These are phyloP conservation scores for Callosobruchus maculatus DNA, from an alignment of 2,888 invertebrate genomes.

Conservation along the genomic window DNA sequence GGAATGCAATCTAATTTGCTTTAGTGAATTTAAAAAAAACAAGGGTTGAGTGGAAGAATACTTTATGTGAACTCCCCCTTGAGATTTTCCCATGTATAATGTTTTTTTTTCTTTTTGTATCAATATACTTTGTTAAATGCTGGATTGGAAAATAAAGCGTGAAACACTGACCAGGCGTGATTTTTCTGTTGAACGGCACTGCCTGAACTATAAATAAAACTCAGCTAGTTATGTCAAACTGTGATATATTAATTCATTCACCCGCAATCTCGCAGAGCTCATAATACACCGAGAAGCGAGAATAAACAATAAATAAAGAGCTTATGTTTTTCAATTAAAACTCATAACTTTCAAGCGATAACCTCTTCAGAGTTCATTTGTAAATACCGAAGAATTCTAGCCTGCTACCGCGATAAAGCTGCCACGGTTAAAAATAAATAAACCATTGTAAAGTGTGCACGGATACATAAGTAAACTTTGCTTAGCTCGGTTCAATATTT, in stretches of 20 bases:
- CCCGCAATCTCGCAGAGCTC: background rate
- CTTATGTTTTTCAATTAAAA: background rate
- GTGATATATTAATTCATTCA: background rate
- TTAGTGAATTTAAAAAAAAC: too few species aligned
- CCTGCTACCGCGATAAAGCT: background rate
- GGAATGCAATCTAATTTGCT: too few species aligned
- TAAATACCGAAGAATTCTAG: background rate
- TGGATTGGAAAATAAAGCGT: too few species aligned
- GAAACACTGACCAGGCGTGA: too few species aligned
- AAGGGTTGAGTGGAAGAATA: too few species aligned
- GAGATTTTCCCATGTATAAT: too few species aligned
- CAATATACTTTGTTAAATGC: too few species aligned
- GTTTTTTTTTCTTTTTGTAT: too few species aligned
- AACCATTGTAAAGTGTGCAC: slow-evolving; percentile 8
- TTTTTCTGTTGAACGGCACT: too few species aligned
- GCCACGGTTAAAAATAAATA: slow-evolving; percentile 28
- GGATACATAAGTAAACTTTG: slow-evolving; percentile 33
- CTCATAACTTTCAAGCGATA: background rate
- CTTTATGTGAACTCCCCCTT: too few species aligned
- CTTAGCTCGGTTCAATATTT: slow-evolving; percentile 40
- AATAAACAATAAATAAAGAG: background rate
- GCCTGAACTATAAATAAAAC: too few species aligned
- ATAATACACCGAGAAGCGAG: background rate
- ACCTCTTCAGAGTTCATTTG: background rate
- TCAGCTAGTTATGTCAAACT: background rate